Evolutionary conservation across 2,113 vertebrate species (phyloP), one percentile per base, ranked within the genome.

Genomic region (Scomber scombrus): DNA sequence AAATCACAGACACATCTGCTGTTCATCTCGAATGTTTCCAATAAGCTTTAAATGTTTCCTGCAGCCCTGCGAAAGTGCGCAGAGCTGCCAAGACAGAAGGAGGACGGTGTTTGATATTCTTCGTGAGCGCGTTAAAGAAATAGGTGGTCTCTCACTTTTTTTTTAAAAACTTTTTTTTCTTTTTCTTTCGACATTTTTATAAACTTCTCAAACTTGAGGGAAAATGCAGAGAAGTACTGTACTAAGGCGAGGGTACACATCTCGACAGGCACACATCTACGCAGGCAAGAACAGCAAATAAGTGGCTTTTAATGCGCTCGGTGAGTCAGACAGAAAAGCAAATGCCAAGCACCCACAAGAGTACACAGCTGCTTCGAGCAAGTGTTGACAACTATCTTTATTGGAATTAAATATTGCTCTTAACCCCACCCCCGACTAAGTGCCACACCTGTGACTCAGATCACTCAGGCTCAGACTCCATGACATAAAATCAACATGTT

Each of bases 371-470:
- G 88, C 86, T 88, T 47, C 76, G 43, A 81, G 88, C 64, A 63
- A 86, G 87, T 84, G 88, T 91, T 87, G 90, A 94, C 92, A 92
- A 77, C 81, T 85, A 85, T 91, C 88, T 94, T 89, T 87, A 91
- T 89, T 78, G 85, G 89, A 92, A 89, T 92, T 85, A 93, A 85
- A 88, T 80, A 86, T 83, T 73, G 70, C 81, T 78, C 85, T 69
- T 50, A 75, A 74, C 80, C 81, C 75, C 82, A 46, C 85, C 88
- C 82, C 84, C 71, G 1, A 74, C 78, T 55, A 75, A 82, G 76
- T 47, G 49, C 63, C 78, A 50, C 91, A 91, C 84, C 89, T 86
- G 78, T 90, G 91, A 93, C 77, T 93, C 90, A 88, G 66, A 80
- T 82, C 80, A 51, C 62, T 78, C 63, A 64, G 78, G 46, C 76